phyloP scores from a whole-genome alignment of 2,888 invertebrate genomes.

The Autographa pulchrina region DNA sequence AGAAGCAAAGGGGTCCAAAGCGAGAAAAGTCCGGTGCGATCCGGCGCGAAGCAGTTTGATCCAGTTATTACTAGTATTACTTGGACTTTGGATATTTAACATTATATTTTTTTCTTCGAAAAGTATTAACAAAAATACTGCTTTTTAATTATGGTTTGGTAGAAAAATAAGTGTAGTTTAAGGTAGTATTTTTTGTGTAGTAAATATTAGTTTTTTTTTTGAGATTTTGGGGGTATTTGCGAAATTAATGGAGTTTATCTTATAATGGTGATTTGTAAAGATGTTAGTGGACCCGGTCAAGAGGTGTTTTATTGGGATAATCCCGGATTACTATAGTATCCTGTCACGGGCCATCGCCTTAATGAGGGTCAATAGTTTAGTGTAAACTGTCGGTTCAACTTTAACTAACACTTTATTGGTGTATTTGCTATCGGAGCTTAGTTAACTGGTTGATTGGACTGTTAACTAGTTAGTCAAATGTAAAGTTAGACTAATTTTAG shows the following conservation, averaged over 20 bases:
- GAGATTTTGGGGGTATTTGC: constrained; percentile 3
- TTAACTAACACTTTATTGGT: constrained; percentile 68
- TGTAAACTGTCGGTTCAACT: constrained; percentile 67
- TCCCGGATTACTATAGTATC: constrained; percentile 84
- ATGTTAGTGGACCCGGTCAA: constrained; percentile 72
- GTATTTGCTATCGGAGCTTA: constrained; percentile 64
- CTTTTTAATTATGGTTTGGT: background rate
- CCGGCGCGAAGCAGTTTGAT: constrained; percentile 62
- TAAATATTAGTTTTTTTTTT: background rate
- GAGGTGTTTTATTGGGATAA: constrained; percentile 88
- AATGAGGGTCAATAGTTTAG: constrained; percentile 85
- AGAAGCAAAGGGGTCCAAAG: constrained; percentile 65
- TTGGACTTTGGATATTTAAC: constrained; percentile 46
- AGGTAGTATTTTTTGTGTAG: constrained; percentile 10
- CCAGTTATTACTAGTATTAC: constrained; percentile 59
- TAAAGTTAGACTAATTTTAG: background rate
- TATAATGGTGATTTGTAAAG: constrained; percentile 57
- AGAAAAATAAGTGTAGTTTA: too few species aligned
- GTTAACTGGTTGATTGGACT: constrained; percentile 54
- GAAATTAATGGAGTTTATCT: constrained; percentile 41
- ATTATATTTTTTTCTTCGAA: constrained; percentile 7
- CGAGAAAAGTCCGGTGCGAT: constrained; percentile 67
- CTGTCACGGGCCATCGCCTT: constrained; percentile 82
- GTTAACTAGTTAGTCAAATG: constrained; percentile 31
- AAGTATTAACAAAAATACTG: background rate